Evolutionary conservation across 2,888 invertebrate genomes (phyloP).

Genomic region (Aromia moschata): DNA sequence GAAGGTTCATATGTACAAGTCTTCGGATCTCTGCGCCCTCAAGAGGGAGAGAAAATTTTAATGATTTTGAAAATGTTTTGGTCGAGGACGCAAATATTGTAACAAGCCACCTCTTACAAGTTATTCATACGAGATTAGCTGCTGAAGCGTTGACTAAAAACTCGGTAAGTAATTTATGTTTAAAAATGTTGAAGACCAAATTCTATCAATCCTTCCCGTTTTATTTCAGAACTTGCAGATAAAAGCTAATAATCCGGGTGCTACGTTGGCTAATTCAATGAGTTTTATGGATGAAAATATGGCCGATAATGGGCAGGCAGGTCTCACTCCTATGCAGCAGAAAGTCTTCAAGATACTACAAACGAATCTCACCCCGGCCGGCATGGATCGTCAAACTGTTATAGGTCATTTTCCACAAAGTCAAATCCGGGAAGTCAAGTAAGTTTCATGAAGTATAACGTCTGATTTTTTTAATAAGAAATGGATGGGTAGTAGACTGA

Average conservation of each 20-base stretch:
- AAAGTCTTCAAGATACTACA: constrained; percentile 54
- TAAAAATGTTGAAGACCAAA: too few species aligned
- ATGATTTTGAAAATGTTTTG: constrained; percentile 71
- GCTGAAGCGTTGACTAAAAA: constrained; percentile 59
- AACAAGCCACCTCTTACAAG: constrained; percentile 75
- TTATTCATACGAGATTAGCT: constrained; percentile 68
- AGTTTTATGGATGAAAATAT: constrained; percentile 50
- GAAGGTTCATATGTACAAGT: constrained; percentile 65
- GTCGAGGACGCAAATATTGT: constrained; percentile 73
- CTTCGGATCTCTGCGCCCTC: constrained; percentile 72
- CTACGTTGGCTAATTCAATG: constrained; percentile 58
- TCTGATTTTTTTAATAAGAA: too few species aligned
- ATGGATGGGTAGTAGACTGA: too few species aligned
- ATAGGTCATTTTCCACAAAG: constrained; percentile 51
- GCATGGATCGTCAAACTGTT: constrained; percentile 49
- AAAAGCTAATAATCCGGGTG: constrained; percentile 56
- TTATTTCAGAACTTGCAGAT: constrained; percentile 41
- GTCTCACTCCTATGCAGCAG: constrained; percentile 54
- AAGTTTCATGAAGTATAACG: too few species aligned
- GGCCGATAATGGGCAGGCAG: constrained; percentile 37
- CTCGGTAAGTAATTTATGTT: constrained; percentile 38
- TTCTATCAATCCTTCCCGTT: too few species aligned
- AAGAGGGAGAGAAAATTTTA: constrained; percentile 70
- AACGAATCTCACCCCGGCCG: constrained; percentile 44
- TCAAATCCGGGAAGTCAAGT: constrained; percentile 57